A percentile compares a stretch with the other conserved stretches of the same genome.
phyloP scores from a whole-genome alignment of 2,113 vertebrate species.

The Cavia porcellus region DNA sequence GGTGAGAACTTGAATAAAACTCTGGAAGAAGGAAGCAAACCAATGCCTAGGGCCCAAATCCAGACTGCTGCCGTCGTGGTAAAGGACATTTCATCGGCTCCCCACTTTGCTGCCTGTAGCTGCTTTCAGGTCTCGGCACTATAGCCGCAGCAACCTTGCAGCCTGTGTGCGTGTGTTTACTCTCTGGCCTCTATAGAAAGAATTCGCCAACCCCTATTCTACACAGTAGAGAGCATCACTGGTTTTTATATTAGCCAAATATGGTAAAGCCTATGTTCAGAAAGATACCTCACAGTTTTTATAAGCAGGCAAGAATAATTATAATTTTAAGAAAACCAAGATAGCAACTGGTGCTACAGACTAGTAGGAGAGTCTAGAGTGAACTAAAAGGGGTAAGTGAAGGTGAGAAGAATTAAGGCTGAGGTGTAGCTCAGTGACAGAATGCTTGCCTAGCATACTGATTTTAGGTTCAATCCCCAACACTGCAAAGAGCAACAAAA shows the following conservation, averaged over 20 bases:
- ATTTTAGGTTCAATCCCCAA: background rate
- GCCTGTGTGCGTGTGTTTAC: background rate
- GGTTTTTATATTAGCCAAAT: background rate
- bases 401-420: background rate
- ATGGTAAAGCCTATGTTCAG: background rate
- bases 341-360: background rate
- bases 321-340: background rate
- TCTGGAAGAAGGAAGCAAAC: background rate
- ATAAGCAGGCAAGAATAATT: background rate
- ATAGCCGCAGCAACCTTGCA: background rate
- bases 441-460: background rate
- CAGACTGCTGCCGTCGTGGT: background rate
- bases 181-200: background rate
- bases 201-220: background rate
- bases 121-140: background rate
- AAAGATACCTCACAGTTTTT: slow-evolving; percentile 45
- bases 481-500: background rate
- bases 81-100: background rate
- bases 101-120: background rate
- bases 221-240: background rate
- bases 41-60: background rate
- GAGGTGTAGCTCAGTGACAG: background rate
- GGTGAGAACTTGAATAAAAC: background rate
- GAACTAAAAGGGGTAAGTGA: background rate
- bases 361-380: background rate